Percentiles rank a stretch among this genome's conserved stretches.
These are phyloP conservation scores for Elephas maximus DNA, from an alignment of 2,113 vertebrate genomes.

Conservation along the genomic window DNA sequence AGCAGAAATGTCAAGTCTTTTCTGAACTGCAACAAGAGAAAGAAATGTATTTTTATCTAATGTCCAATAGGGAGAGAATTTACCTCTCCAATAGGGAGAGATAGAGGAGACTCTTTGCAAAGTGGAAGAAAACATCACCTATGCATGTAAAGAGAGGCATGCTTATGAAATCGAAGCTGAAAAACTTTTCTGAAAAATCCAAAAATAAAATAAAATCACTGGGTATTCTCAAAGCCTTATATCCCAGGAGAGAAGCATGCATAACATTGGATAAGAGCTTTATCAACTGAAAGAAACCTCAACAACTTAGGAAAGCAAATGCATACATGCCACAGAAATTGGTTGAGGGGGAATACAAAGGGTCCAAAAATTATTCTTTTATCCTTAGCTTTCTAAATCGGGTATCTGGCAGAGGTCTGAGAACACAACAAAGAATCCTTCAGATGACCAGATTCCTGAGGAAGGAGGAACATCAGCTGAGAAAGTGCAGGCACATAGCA, in stretches of 20 bases:
- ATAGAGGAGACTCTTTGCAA: background rate
- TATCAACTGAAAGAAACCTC: background rate
- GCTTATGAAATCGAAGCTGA: background rate
- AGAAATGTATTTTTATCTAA: background rate
- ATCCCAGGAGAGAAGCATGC: background rate
- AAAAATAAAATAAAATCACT: background rate
- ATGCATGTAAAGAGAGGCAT: background rate
- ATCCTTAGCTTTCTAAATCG: background rate
- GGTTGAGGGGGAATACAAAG: background rate
- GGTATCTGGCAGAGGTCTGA: background rate
- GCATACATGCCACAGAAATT: background rate
- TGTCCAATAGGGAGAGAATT: background rate
- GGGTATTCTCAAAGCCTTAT: background rate
- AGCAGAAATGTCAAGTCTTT: background rate
- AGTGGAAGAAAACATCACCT: background rate
- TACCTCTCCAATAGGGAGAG: background rate
- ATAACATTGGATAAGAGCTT: background rate
- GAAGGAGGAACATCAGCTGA: background rate
- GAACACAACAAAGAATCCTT: background rate
- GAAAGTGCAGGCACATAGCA: background rate
- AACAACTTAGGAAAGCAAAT: background rate
- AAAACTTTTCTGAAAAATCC: background rate
- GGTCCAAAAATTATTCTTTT: background rate
- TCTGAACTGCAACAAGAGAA: background rate
- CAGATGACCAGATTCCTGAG: background rate